phyloP scores from a whole-genome alignment of 2,797 vertebrate species.

The Distichodus sexfasciatus region DNA sequence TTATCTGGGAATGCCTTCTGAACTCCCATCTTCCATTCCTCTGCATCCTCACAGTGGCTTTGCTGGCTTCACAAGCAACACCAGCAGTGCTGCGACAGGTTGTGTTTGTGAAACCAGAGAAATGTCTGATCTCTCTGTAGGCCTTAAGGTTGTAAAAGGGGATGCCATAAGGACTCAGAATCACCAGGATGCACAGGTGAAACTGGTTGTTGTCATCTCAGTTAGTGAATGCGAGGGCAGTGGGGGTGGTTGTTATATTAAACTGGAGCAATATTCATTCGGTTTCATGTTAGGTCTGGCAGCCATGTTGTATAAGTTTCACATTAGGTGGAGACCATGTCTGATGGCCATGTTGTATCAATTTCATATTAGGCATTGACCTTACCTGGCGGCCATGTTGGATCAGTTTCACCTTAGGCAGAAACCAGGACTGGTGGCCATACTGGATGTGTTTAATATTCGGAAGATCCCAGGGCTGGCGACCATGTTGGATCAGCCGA shows the following conservation, averaged over 20 bases:
- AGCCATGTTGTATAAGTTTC: constrained; percentile 1
- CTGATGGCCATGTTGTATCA: background rate
- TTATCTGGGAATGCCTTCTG: background rate
- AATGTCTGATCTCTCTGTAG: background rate
- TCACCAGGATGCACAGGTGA: background rate
- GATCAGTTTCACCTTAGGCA: background rate
- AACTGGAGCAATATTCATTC: no score
- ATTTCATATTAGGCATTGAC: background rate
- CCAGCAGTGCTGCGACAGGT: background rate
- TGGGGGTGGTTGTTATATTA: no score
- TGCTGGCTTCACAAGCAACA: no score
- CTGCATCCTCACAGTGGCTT: no score
- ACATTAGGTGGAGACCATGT: background rate
- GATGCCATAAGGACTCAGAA: background rate
- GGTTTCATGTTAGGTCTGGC: no score
- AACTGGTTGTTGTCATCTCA: no score
- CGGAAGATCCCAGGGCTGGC: no score
- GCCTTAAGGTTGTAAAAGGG: background rate
- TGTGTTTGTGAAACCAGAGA: background rate
- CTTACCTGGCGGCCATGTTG: constrained; percentile 5
- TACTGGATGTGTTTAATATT: background rate
- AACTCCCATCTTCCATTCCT: background rate
- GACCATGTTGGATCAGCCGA: background rate
- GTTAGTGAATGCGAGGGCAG: no score
- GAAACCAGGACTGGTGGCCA: background rate